A percentile compares a stretch with the other conserved stretches of the same genome.
These are phyloP conservation scores for Epinephelus moara DNA, from an alignment of 2,113 vertebrate species.

Conservation along the genomic window DNA sequence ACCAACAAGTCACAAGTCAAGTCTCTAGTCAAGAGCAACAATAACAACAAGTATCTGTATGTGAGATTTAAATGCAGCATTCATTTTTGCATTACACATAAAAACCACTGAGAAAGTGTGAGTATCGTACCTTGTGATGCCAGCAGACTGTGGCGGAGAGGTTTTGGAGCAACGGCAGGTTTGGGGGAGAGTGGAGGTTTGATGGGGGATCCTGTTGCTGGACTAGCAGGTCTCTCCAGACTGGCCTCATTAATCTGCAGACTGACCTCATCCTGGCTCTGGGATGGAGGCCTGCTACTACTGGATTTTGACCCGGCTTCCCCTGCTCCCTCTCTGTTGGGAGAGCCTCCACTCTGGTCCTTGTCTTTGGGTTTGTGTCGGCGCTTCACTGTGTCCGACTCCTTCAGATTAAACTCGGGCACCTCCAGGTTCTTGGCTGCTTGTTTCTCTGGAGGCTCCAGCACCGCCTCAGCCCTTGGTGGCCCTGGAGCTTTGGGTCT, in stretches of 20 bases:
- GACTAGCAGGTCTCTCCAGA: constrained; percentile 78
- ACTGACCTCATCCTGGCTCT: constrained; percentile 48
- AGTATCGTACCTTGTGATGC: constrained; percentile 63
- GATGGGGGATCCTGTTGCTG: constrained; percentile 59
- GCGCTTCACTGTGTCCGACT: constrained; percentile 96
- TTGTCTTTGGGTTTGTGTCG: constrained; percentile 91
- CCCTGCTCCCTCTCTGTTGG: constrained; percentile 65
- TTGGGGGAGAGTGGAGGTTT: constrained; percentile 79
- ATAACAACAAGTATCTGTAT: too few relatives aligned
- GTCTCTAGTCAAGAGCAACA: too few relatives aligned
- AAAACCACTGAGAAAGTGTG: too few relatives aligned
- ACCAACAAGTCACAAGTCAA: too few relatives aligned
- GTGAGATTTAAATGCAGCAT: neutral
- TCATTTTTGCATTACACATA: too few relatives aligned
- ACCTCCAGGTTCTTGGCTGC: constrained; percentile 68
- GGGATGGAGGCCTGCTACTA: constrained; percentile 32
- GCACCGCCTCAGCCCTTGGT: constrained; percentile 66
- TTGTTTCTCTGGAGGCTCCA: constrained; percentile 47
- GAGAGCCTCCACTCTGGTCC: constrained; percentile 78
- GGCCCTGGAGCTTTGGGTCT: constrained; percentile 89
- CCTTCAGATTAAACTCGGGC: constrained; percentile 94
- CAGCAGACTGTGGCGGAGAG: constrained; percentile 69
- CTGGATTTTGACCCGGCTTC: constrained; percentile 13
- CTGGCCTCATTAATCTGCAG: constrained; percentile 81
- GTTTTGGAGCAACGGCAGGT: constrained; percentile 73